phyloP scores from a whole-genome alignment of 2,888 invertebrate species.

The Fabriciana adippe region DNA sequence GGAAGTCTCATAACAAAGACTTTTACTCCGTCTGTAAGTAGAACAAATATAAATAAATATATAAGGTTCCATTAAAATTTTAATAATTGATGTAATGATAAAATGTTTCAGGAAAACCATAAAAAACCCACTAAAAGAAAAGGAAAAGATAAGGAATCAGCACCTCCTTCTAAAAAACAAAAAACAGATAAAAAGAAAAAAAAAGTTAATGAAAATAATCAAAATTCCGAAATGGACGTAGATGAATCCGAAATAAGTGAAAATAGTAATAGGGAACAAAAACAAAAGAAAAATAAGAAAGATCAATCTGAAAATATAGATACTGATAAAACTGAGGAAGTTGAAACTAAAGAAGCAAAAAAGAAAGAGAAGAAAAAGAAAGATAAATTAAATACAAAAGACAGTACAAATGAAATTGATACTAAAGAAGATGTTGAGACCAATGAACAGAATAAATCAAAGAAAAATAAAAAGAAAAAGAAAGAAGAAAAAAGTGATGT shows the following conservation, averaged over 20 bases:
- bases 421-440: slow-evolving; percentile 18
- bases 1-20: slow-evolving; percentile 68
- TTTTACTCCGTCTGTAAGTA: slow-evolving; percentile 57
- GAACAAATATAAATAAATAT: background rate
- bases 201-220: slow-evolving; percentile 24
- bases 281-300: slow-evolving; percentile 33
- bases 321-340: slow-evolving; percentile 32
- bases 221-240: slow-evolving; percentile 19
- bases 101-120: slow-evolving; percentile 48
- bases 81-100: background rate
- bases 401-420: slow-evolving; percentile 32
- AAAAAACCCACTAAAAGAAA: slow-evolving; percentile 37
- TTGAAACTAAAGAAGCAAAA: slow-evolving; percentile 31
- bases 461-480: slow-evolving; percentile 31
- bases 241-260: slow-evolving; percentile 27
- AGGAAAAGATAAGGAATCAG: slow-evolving; percentile 26
- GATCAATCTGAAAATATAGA: slow-evolving; percentile 19
- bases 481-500: slow-evolving; percentile 29
- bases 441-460: slow-evolving; percentile 28
- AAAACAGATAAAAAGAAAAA: slow-evolving; percentile 34
- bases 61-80: background rate
- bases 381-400: slow-evolving; percentile 30
- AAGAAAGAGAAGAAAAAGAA: slow-evolving; percentile 31
- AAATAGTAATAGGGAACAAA: slow-evolving; percentile 15
- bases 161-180: slow-evolving; percentile 18